A percentile compares a stretch with the other conserved stretches of the same genome.
These are phyloP conservation scores for Drosophila kanekoi DNA, from an alignment of 2,888 invertebrate genomes.

Conservation along the genomic window DNA sequence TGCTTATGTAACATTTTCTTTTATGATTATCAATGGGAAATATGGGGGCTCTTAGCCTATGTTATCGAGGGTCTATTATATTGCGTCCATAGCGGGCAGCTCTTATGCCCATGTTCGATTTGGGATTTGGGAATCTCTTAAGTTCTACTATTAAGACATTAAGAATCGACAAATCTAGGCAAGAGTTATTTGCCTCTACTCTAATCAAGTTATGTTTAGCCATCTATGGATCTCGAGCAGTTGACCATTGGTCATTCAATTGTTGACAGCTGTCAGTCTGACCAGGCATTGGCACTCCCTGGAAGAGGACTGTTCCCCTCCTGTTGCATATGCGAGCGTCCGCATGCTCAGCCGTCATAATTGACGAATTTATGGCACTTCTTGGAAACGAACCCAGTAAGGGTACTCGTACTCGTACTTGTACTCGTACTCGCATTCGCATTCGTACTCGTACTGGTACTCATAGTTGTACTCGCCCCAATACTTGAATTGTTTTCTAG, in stretches of 20 bases:
- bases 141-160: too few relatives aligned
- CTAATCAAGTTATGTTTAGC: slow-evolving; percentile 9
- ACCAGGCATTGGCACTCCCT: slow-evolving; percentile 24
- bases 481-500: slow-evolving; percentile 59
- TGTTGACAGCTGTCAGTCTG: slow-evolving; percentile 70
- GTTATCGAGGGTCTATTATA: slow-evolving; percentile 7
- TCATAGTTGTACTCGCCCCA: slow-evolving; percentile 26
- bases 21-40: slow-evolving; percentile 3
- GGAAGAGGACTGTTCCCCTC: slow-evolving; percentile 1
- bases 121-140: neutral
- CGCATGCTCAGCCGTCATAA: slow-evolving; percentile 73
- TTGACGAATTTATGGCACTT: slow-evolving; percentile 79
- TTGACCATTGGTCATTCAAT: slow-evolving; percentile 24
- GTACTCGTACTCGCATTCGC: neutral
- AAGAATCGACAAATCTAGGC: neutral
- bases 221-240: neutral
- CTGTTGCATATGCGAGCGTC: slow-evolving; percentile 42
- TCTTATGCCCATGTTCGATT: neutral
- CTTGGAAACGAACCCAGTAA: slow-evolving; percentile 56
- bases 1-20: slow-evolving; percentile 16
- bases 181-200: neutral
- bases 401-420: slow-evolving; percentile 6
- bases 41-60: slow-evolving; percentile 15
- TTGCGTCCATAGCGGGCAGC: slow-evolving; percentile 7
- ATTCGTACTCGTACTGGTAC: neutral